Evolutionary conservation across 2,113 vertebrate genomes (phyloP).

Genomic region (Clarias batrachus): DNA sequence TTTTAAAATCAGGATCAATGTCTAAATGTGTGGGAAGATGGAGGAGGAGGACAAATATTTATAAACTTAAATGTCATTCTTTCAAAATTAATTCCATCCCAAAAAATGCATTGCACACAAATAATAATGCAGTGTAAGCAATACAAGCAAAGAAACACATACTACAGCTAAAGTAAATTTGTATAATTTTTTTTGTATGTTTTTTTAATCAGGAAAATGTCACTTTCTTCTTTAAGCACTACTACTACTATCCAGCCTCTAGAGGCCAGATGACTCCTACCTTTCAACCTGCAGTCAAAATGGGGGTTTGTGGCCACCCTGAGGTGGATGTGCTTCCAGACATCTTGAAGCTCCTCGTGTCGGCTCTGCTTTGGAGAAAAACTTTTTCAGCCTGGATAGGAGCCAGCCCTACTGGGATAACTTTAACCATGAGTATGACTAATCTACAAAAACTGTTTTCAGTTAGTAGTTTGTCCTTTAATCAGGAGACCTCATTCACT

Average conservation of each 20-base stretch:
- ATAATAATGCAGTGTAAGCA: background rate
- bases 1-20: conserved; percentile 90
- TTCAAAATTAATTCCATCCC: background rate
- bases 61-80: background rate
- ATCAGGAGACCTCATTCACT: too few relatives aligned
- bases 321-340: conserved; percentile 87
- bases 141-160: background rate
- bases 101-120: too few relatives aligned
- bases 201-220: background rate
- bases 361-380: conserved; percentile 74
- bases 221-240: background rate
- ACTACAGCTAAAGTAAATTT: background rate
- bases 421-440: too few relatives aligned
- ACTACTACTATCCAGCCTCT: background rate
- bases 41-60: background rate
- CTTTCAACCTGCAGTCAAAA: conserved; percentile 81
- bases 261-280: conserved; percentile 45
- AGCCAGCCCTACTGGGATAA: too few relatives aligned
- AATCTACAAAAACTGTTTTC: too few relatives aligned
- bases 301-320: conserved; percentile 85
- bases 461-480: too few relatives aligned
- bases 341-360: conserved; percentile 88
- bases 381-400: too few relatives aligned
- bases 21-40: conserved; percentile 66
- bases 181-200: background rate